Evolutionary conservation across 2,797 vertebrate species (phyloP).

Genomic region (Rhodeus uyekii): DNA sequence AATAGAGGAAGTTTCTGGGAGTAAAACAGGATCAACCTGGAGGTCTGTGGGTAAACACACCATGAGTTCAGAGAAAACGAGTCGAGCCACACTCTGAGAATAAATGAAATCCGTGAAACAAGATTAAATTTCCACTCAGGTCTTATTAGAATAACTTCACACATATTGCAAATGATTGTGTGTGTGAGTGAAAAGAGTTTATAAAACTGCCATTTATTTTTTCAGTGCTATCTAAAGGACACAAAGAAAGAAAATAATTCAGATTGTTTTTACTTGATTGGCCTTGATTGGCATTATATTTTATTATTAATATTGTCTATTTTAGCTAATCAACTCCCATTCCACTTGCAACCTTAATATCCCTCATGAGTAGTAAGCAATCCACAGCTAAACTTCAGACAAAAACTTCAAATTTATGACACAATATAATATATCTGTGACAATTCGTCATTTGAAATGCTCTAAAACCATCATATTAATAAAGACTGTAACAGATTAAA

Average conservation of each 20-base stretch:
- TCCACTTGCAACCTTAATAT: not conserved
- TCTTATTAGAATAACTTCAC: not conserved
- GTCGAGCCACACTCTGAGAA: not conserved
- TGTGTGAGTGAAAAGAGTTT: not conserved
- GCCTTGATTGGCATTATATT: not conserved
- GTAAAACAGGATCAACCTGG: constrained; percentile 35
- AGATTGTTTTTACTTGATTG: not conserved
- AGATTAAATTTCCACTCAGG: not conserved
- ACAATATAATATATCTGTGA: not conserved
- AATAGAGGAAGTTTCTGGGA: constrained; percentile 10
- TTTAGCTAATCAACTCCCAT: not conserved
- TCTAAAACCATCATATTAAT: not conserved
- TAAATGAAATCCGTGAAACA: not conserved
- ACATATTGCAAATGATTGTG: not conserved
- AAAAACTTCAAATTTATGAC: not conserved
- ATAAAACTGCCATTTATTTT: not conserved
- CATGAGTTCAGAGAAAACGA: not conserved
- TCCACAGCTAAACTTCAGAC: not conserved
- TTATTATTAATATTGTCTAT: too few species aligned
- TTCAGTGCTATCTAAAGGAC: not conserved
- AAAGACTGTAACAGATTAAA: not conserved
- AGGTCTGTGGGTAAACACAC: constrained; percentile 32
- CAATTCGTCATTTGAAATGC: not conserved
- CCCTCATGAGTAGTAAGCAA: not conserved
- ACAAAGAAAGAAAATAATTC: not conserved